phyloP scores from a whole-genome alignment of 2,113 vertebrate species.

The Astur gentilis region DNA sequence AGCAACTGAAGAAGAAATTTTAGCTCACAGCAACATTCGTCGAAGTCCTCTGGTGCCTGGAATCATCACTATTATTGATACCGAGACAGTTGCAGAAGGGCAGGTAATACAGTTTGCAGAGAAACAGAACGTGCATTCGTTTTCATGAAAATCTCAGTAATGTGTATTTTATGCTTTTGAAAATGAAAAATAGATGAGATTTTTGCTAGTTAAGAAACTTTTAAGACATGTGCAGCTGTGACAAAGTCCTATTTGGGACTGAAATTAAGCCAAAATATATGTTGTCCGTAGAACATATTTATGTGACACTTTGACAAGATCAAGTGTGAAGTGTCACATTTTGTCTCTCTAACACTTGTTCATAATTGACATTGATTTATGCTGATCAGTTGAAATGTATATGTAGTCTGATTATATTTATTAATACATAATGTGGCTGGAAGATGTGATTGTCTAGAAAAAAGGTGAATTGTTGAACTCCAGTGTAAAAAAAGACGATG shows the following conservation, averaged over 20 bases:
- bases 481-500: background rate
- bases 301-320: constrained; percentile 38
- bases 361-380: constrained; percentile 52
- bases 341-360: background rate
- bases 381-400: background rate
- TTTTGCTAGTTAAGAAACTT: background rate
- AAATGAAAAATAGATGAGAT: background rate
- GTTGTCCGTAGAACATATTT: background rate
- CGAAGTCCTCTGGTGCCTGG: constrained; percentile 89
- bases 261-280: constrained; percentile 25
- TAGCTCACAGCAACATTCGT: constrained; percentile 82
- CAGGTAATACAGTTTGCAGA: constrained; percentile 77
- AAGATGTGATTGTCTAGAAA: background rate
- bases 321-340: constrained; percentile 56
- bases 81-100: constrained; percentile 88
- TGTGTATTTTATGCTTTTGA: background rate
- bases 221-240: background rate
- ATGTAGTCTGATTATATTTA: background rate
- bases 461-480: background rate
- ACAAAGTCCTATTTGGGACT: background rate
- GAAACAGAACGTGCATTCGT: rapidly evolving
- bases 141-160: background rate
- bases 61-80: constrained; percentile 94
- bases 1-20: constrained; percentile 85
- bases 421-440: background rate